Percentiles rank a stretch among this genome's conserved stretches.
phyloP scores from a whole-genome alignment of 2,113 vertebrate genomes.

The Fulmarus glacialis region DNA sequence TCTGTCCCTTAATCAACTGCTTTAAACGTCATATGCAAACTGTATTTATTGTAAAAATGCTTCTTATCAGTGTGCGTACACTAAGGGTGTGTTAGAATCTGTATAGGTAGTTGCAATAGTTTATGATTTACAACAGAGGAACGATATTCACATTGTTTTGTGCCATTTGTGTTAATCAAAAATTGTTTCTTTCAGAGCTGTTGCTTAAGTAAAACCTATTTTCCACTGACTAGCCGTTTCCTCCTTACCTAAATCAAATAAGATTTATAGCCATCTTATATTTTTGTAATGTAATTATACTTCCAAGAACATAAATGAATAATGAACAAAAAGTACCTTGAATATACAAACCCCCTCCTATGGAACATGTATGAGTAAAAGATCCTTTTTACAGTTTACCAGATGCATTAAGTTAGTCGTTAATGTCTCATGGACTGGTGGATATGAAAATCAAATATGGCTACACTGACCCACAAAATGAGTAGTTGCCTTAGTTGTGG shows the following conservation, averaged over 20 bases:
- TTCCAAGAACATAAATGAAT: background rate
- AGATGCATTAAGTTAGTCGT: background rate
- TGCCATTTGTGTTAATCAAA: constrained; percentile 27
- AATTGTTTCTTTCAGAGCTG: background rate
- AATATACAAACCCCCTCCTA: background rate
- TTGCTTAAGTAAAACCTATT: constrained; percentile 13
- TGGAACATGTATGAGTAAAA: background rate
- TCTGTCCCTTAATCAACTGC: constrained; percentile 71
- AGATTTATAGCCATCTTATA: background rate
- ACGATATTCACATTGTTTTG: background rate
- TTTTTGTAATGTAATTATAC: background rate
- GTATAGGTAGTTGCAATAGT: background rate
- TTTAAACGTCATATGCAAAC: constrained; percentile 77
- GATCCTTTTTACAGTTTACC: background rate
- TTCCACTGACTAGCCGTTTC: background rate
- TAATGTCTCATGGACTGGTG: background rate
- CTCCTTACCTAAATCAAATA: background rate
- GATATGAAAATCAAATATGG: constrained; percentile 22
- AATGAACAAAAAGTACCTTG: background rate
- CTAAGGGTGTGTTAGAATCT: constrained; percentile 8
- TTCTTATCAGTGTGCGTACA: constrained; percentile 41
- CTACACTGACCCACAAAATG: background rate
- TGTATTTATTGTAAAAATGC: constrained; percentile 63
- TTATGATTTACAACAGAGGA: background rate
- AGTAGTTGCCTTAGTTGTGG: background rate